phyloP scores from a whole-genome alignment of 2,797 vertebrate genomes.

The Diplodus sargus region DNA sequence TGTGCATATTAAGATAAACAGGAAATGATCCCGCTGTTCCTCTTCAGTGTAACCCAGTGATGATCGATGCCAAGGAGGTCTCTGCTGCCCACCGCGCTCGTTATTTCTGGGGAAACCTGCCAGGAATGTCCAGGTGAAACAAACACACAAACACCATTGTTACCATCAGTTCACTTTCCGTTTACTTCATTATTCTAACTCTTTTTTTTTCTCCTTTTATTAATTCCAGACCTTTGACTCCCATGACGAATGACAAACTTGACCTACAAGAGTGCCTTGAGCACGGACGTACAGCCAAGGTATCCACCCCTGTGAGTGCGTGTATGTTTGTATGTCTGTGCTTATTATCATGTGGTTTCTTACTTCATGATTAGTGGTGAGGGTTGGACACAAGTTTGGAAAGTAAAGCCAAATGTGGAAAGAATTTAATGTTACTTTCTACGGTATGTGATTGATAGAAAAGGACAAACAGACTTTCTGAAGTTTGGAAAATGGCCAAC shows the following conservation, averaged over 20 bases:
- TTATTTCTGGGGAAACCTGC: conserved; percentile 97
- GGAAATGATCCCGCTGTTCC: conserved; percentile 18
- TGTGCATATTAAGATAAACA: background rate
- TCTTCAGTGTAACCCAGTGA: conserved; percentile 93
- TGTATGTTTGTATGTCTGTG: conserved; percentile 14
- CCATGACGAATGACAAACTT: conserved; percentile 89
- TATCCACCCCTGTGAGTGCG: conserved; percentile 67
- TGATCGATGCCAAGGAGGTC: conserved; percentile 95
- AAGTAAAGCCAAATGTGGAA: background rate
- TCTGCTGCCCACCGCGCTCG: conserved; percentile 93
- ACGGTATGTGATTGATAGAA: background rate
- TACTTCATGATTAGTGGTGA: background rate
- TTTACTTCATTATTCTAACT: background rate
- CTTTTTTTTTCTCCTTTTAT: background rate
- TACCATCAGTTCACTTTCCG: background rate
- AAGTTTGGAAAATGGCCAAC: background rate
- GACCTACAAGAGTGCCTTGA: conserved; percentile 93
- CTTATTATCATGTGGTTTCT: background rate
- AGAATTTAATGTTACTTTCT: conserved; percentile 3
- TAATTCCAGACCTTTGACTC: conserved; percentile 85
- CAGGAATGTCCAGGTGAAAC: conserved; percentile 93
- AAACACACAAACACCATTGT: background rate
- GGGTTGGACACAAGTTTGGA: background rate
- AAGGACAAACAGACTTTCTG: background rate
- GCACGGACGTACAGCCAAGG: conserved; percentile 92